These are phyloP conservation scores for Ophion slaviceki DNA, from an alignment of 2,888 invertebrate genomes.

Conservation along the genomic window DNA sequence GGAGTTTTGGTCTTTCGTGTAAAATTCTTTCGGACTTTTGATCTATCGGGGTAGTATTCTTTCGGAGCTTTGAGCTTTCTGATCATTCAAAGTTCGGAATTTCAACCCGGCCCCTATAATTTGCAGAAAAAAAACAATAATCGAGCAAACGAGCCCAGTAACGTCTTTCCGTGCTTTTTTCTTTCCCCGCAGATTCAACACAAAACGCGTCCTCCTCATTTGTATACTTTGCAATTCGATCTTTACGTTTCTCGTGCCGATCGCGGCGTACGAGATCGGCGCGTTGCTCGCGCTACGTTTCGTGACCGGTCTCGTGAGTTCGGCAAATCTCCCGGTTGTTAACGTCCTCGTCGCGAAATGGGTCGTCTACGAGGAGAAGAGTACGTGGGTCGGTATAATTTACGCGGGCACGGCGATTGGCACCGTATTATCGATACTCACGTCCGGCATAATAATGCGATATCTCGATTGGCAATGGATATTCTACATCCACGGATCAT, in stretches of 20 bases:
- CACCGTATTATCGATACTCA: slow-evolving; percentile 80
- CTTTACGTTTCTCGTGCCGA: slow-evolving; percentile 77
- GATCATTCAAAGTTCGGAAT: no score
- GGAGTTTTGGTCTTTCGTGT: no score
- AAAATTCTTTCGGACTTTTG: no score
- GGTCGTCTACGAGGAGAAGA: slow-evolving; percentile 81
- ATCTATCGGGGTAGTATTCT: no score
- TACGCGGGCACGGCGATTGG: slow-evolving; percentile 80
- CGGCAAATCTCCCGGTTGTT: slow-evolving; percentile 80
- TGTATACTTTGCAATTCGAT: slow-evolving; percentile 77
- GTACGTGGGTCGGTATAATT: slow-evolving; percentile 80
- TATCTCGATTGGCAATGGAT: slow-evolving; percentile 77
- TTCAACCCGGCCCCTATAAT: no score
- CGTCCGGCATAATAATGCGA: slow-evolving; percentile 78
- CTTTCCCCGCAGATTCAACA: slow-evolving; percentile 75
- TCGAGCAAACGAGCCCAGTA: no score
- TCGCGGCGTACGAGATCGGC: slow-evolving; percentile 67
- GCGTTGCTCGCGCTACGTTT: slow-evolving; percentile 75
- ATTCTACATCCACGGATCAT: slow-evolving; percentile 79
- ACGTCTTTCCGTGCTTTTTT: not conserved
- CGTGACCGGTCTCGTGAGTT: slow-evolving; percentile 77
- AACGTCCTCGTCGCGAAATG: slow-evolving; percentile 81
- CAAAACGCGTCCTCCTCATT: slow-evolving; percentile 77
- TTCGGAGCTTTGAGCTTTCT: no score
- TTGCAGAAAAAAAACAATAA: no score